phyloP scores from a whole-genome alignment of 2,113 vertebrate genomes.

The Saguinus imperator region DNA sequence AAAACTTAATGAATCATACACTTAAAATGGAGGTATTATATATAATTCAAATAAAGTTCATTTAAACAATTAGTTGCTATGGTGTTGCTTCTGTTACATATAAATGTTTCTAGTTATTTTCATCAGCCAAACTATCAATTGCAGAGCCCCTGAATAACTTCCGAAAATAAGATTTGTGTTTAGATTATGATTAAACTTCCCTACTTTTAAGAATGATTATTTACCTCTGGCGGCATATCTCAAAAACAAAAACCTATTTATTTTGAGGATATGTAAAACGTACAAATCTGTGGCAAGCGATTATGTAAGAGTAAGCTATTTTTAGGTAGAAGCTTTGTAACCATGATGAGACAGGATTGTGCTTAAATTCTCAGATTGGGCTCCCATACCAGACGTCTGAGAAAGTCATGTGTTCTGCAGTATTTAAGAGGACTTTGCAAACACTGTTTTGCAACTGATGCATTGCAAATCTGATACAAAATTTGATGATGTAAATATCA shows the following conservation, averaged over 20 bases:
- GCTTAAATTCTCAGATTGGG: conserved; percentile 9
- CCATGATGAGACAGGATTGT: neutral
- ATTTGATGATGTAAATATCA: neutral
- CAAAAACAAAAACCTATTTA: conserved; percentile 2
- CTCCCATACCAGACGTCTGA: neutral
- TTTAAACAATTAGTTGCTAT: neutral
- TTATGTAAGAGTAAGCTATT: conserved; percentile 65
- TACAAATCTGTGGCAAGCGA: conserved; percentile 21
- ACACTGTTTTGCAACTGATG: neutral
- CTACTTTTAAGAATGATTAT: conserved; percentile 32
- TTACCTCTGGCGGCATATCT: conserved; percentile 11
- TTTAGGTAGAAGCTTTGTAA: conserved; percentile 59
- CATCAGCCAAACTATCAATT: neutral
- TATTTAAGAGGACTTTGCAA: neutral
- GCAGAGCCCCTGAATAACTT: neutral
- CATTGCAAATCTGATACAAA: neutral
- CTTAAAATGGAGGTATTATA: neutral
- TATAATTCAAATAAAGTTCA: neutral
- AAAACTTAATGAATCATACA: neutral
- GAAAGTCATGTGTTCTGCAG: neutral
- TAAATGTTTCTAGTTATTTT: conserved; percentile 6
- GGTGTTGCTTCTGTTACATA: neutral
- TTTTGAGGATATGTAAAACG: neutral
- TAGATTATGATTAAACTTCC: conserved; percentile 26
- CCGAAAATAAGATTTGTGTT: neutral